Percentiles rank a stretch among this genome's conserved stretches.
Evolutionary conservation across 2,113 vertebrate species (phyloP).

Genomic region (Monopterus albus): DNA sequence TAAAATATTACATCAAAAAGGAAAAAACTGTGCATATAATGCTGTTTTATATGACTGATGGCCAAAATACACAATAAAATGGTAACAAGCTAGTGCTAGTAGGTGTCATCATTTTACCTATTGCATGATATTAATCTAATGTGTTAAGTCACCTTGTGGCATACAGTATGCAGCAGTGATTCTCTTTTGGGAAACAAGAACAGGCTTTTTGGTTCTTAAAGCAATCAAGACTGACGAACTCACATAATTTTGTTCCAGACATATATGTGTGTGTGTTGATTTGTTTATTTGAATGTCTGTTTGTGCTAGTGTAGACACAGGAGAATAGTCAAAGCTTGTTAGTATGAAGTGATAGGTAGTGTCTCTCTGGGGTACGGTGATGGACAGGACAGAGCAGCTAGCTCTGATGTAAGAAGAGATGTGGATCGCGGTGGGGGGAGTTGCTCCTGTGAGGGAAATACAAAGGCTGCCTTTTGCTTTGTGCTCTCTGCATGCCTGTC

Average conservation of each 20-base stretch:
- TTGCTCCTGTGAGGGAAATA: conserved; percentile 66
- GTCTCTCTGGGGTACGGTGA: conserved; percentile 69
- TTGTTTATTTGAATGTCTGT: conserved; percentile 61
- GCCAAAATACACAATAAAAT: not conserved
- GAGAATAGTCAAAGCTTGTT: conserved; percentile 63
- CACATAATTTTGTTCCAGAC: conserved; percentile 2
- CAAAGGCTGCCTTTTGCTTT: conserved; percentile 76
- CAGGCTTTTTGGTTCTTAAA: too few relatives aligned
- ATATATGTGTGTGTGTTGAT: conserved; percentile 26
- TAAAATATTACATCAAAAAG: not conserved
- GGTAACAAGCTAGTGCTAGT: not conserved
- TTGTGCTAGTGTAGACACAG: conserved; percentile 39
- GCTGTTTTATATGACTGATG: not conserved
- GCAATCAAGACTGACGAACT: too few relatives aligned
- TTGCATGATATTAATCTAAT: conserved; percentile 10
- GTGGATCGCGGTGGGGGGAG: conserved; percentile 57
- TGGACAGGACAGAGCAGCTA: conserved; percentile 76
- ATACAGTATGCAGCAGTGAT: conserved; percentile 8
- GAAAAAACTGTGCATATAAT: not conserved
- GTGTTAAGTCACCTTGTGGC: conserved; percentile 18
- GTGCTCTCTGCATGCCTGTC: conserved; percentile 69
- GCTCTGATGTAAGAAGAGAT: conserved; percentile 68
- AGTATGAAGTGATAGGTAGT: conserved; percentile 75
- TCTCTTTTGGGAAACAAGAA: conserved; percentile 19
- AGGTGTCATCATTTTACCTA: not conserved